phyloP scores from a whole-genome alignment of 2,113 vertebrate species.

The Engystomops pustulosus region DNA sequence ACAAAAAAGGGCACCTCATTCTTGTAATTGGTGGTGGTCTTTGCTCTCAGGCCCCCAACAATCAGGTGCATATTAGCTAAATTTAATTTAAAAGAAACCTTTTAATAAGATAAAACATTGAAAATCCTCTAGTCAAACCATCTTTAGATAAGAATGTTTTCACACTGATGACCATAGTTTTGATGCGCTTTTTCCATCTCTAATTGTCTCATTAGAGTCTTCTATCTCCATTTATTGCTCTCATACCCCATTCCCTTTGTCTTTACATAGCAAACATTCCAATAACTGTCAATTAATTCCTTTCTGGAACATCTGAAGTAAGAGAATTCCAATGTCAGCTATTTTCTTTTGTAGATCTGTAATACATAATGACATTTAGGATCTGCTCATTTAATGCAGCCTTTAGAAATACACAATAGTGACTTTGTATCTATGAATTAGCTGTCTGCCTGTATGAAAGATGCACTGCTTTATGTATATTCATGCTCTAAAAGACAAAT shows the following conservation, averaged over 20 bases:
- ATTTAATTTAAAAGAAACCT: too few relatives aligned
- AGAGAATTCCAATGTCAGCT: neutral
- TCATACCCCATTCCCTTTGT: neutral
- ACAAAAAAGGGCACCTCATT: too few relatives aligned
- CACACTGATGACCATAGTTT: neutral
- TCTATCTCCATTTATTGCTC: neutral
- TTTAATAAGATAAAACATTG: too few relatives aligned
- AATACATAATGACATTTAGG: conserved; percentile 21
- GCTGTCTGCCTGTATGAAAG: neutral
- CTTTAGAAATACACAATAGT: neutral
- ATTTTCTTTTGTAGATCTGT: conserved; percentile 25
- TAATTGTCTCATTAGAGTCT: neutral
- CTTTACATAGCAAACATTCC: neutral
- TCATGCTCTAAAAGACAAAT: neutral
- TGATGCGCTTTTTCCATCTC: neutral
- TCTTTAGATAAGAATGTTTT: neutral
- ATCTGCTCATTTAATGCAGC: conserved; percentile 7
- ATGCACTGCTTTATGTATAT: neutral
- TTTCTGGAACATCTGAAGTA: neutral
- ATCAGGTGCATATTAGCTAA: too few relatives aligned
- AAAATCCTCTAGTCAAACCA: too few relatives aligned
- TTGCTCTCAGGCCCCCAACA: too few relatives aligned
- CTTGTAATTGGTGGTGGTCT: too few relatives aligned
- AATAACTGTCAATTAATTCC: neutral
- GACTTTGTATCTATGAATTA: neutral